Evolutionary conservation across 37 sponge, comb jelly and placozoan genomes (phyloP).

Genomic region (Geodia barretti): DNA sequence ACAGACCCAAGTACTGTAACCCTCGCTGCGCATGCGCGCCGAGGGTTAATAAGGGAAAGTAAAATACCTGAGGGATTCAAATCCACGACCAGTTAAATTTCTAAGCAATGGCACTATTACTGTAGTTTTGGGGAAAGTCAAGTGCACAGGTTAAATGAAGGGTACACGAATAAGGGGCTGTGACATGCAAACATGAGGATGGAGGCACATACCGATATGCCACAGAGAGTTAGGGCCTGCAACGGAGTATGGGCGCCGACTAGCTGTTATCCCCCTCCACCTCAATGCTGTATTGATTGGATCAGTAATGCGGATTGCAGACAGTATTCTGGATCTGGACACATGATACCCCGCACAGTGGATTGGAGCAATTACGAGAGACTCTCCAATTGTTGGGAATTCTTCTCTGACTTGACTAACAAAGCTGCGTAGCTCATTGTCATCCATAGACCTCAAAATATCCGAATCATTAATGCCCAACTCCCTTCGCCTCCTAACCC

Average conservation of each 20-base stretch:
- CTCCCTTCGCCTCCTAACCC: conserved; percentile 18
- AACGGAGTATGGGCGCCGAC: neutral
- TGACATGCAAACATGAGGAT: neutral
- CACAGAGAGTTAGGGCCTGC: conserved; percentile 16
- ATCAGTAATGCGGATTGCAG: conserved; percentile 31
- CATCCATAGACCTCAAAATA: neutral
- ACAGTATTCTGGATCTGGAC: conserved; percentile 1
- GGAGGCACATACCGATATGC: neutral
- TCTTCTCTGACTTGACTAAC: neutral
- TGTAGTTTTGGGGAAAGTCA: too few relatives aligned
- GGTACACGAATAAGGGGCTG: too few relatives aligned
- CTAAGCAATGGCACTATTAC: too few relatives aligned
- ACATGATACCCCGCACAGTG: conserved; percentile 1
- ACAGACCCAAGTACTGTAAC: neutral
- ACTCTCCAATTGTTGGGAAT: conserved; percentile 31
- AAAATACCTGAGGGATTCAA: too few relatives aligned
- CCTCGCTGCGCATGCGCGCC: neutral
- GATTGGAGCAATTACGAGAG: conserved; percentile 5
- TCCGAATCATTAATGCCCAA: neutral
- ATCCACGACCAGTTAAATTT: too few relatives aligned
- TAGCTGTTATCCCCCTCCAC: neutral
- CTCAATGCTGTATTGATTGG: conserved; percentile 22
- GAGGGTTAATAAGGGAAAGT: too few relatives aligned
- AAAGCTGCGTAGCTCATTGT: neutral
- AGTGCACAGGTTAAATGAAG: neutral